phyloP scores from a whole-genome alignment of 2,113 vertebrate genomes.

The Lepisosteus oculatus region DNA sequence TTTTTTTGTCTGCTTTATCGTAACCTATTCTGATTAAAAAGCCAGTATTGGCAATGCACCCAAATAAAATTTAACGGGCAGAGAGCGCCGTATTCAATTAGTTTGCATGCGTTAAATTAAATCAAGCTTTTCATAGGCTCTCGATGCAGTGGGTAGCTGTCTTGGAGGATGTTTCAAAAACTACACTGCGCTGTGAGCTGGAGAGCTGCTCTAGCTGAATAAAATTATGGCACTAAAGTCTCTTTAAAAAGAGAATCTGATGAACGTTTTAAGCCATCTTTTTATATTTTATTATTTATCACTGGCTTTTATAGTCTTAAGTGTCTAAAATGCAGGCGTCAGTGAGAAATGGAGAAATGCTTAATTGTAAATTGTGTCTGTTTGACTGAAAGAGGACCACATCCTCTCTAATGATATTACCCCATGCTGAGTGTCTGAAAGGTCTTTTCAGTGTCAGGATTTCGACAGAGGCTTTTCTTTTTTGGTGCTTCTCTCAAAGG shows the following conservation, averaged over 20 bases:
- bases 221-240: neutral
- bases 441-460: neutral
- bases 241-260: neutral
- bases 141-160: no score
- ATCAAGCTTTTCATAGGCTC: no score
- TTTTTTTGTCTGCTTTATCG: no score
- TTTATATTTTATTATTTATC: neutral
- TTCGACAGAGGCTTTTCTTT: conserved; percentile 9
- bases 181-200: no score
- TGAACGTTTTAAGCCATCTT: neutral
- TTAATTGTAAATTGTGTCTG: conserved; percentile 2
- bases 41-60: no score
- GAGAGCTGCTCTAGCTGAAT: neutral
- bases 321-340: conserved; percentile 7
- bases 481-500: neutral
- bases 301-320: conserved; percentile 2
- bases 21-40: no score
- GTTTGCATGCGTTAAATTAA: no score
- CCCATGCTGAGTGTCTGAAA: conserved; percentile 1
- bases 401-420: conserved; percentile 17
- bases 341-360: conserved; percentile 12
- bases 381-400: neutral
- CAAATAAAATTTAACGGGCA: no score
- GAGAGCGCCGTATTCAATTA: no score
- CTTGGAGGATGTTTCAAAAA: no score